phyloP scores from a whole-genome alignment of 2,888 invertebrate genomes.

The Xanthorhoe designata region DNA sequence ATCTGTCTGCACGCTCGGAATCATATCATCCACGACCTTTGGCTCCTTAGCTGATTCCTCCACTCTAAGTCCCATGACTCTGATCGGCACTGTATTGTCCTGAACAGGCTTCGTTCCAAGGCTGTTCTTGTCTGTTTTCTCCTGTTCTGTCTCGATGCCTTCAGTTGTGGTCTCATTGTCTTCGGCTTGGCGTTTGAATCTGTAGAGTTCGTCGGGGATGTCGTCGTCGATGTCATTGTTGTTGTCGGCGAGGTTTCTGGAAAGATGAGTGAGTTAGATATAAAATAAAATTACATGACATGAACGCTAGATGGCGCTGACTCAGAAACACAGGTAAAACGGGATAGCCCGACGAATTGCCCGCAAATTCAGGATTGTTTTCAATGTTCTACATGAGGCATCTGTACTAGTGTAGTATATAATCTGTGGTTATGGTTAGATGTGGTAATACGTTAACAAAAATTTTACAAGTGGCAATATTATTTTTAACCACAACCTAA shows the following conservation, averaged over 20 bases:
- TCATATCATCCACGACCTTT: slow-evolving; percentile 69
- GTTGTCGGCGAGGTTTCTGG: not conserved
- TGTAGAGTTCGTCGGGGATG: not conserved
- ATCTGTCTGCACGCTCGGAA: slow-evolving; percentile 70
- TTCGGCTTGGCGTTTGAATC: slow-evolving; percentile 42
- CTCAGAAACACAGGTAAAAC: too few species aligned
- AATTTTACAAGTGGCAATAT: too few species aligned
- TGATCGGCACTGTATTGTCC: slow-evolving; percentile 38
- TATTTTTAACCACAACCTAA: too few species aligned
- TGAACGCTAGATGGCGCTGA: too few species aligned
- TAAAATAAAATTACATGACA: not conserved
- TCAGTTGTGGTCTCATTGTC: not conserved
- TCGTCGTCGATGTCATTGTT: not conserved
- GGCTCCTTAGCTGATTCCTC: slow-evolving; percentile 75
- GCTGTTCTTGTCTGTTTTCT: not conserved
- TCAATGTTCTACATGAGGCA: too few species aligned
- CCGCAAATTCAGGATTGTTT: too few species aligned
- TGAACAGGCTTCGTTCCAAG: slow-evolving; percentile 15
- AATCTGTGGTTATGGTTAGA: too few species aligned
- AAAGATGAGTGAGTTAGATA: not conserved
- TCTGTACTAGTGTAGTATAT: too few species aligned
- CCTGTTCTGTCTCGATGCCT: not conserved
- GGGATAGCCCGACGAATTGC: too few species aligned
- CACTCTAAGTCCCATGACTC: slow-evolving; percentile 67
- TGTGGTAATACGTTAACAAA: too few species aligned